Percentiles rank a stretch among this genome's conserved stretches.
Conservation (phyloP, 1,140 invertebrate species). For the Neodiprion fabricii region DNA sequence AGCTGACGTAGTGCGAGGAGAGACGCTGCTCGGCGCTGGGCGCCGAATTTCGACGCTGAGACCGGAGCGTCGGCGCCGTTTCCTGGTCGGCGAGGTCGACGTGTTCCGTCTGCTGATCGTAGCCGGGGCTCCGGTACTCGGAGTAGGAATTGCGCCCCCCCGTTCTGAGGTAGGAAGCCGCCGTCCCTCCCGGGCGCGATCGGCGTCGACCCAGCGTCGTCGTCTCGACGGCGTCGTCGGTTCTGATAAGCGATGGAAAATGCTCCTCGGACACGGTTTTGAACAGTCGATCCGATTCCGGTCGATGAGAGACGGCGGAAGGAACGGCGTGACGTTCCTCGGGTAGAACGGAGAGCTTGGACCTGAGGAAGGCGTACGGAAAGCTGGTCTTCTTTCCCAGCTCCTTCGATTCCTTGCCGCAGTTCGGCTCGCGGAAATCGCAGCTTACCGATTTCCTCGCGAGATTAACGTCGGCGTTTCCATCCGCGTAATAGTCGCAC, state of each 20-base stretch:
- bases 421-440: conserved; percentile 47
- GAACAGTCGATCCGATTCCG: conserved; percentile 45
- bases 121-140: conserved; percentile 37
- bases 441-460: conserved; percentile 55
- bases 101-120: conserved; percentile 17
- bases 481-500: conserved; percentile 46
- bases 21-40: conserved; percentile 54
- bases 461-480: conserved; percentile 30
- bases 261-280: conserved; percentile 61
- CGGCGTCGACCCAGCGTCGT: conserved; percentile 54
- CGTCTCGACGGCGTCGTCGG: conserved; percentile 51
- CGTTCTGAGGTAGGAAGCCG: conserved; percentile 21
- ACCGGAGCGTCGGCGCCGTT: conserved; percentile 39
- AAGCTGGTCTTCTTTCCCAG: conserved; percentile 69
- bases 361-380: conserved; percentile 79
- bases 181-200: conserved; percentile 33
- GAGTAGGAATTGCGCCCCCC: conserved; percentile 43
- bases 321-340: conserved; percentile 67
- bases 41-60: conserved; percentile 50
- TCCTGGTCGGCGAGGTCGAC: conserved; percentile 24
- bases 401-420: conserved; percentile 18
- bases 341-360: conserved; percentile 75
- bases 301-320: conserved; percentile 14
- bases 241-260: conserved; percentile 49
- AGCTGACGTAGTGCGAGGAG: conserved; percentile 73